Percentiles rank a stretch among this genome's conserved stretches.
phyloP scores from a whole-genome alignment of 2,888 invertebrate genomes.

The Cetonia aurata region DNA sequence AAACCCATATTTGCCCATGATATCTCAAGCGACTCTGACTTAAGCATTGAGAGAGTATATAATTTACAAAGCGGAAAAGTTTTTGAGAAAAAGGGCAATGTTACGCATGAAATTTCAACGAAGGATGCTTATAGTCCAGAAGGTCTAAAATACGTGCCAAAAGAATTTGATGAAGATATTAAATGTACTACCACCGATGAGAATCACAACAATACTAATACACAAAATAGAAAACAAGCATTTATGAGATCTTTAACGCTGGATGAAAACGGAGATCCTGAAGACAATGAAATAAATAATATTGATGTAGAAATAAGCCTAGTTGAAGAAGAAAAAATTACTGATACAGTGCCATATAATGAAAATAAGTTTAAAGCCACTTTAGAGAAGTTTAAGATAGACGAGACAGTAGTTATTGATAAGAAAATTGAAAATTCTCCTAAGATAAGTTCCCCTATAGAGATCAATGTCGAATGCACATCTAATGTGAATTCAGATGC shows the following conservation, averaged over 20 bases:
- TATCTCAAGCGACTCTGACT: constrained; percentile 64
- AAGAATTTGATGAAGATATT: constrained; percentile 46
- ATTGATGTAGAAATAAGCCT: not conserved
- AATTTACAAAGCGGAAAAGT: constrained; percentile 63
- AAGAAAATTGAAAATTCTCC: constrained; percentile 1
- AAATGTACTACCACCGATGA: constrained; percentile 36
- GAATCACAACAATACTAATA: constrained; percentile 46
- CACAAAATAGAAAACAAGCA: constrained; percentile 40
- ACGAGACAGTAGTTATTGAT: not conserved
- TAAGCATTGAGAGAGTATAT: constrained; percentile 63
- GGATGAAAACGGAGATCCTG: not conserved
- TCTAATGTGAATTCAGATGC: not conserved
- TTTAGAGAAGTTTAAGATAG: constrained; percentile 23
- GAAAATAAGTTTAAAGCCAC: constrained; percentile 33
- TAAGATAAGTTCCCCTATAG: not conserved
- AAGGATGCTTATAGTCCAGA: constrained; percentile 43
- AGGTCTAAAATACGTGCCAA: constrained; percentile 47
- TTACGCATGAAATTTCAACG: constrained; percentile 46
- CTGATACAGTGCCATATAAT: constrained; percentile 28
- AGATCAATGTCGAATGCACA: no score
- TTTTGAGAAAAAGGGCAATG: constrained; percentile 52
- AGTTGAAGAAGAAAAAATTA: constrained; percentile 1
- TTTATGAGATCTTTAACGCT: constrained; percentile 48
- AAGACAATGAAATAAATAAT: constrained; percentile 23
- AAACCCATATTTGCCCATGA: constrained; percentile 46